Evolutionary conservation across 2,888 invertebrate genomes (phyloP).

Genomic region (Thereva nobilitata): DNA sequence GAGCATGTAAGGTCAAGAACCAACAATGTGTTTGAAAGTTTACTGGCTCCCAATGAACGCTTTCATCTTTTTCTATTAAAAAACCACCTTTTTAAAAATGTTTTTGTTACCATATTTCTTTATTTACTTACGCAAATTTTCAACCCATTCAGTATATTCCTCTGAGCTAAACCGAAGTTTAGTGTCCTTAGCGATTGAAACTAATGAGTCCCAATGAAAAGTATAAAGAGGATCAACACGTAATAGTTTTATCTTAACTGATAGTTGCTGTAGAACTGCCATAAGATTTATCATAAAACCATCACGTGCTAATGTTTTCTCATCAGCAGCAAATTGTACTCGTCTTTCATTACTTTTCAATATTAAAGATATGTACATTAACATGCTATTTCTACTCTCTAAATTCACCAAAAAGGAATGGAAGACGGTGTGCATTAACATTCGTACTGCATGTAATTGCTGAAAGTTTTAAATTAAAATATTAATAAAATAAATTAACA

Average conservation of each 20-base stretch:
- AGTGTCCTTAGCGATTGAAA: conserved; percentile 78
- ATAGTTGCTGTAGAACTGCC: conserved; percentile 86
- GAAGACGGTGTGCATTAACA: conserved; percentile 77
- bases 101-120: not conserved
- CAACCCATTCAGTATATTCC: conserved; percentile 78
- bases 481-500: not conserved
- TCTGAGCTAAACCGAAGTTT: conserved; percentile 80
- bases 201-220: conserved; percentile 76
- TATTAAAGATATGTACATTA: conserved; percentile 78
- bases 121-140: conserved; percentile 63
- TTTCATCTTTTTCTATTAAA: conserved; percentile 59
- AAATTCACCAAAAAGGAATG: conserved; percentile 82
- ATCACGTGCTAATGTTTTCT: conserved; percentile 84
- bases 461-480: conserved; percentile 60
- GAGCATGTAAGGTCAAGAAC: conserved; percentile 93
- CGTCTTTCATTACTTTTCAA: conserved; percentile 83
- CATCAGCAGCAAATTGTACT: conserved; percentile 88
- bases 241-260: conserved; percentile 86
- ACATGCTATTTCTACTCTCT: conserved; percentile 76
- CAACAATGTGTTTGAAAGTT: conserved; percentile 97
- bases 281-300: conserved; percentile 95
- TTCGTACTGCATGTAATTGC: conserved; percentile 78
- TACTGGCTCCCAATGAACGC: conserved; percentile 72
- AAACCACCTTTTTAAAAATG: not conserved
- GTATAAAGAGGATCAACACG: conserved; percentile 89